These are phyloP conservation scores for Galerucella calmariensis DNA, from an alignment of 2,888 invertebrate species.

Conservation along the genomic window DNA sequence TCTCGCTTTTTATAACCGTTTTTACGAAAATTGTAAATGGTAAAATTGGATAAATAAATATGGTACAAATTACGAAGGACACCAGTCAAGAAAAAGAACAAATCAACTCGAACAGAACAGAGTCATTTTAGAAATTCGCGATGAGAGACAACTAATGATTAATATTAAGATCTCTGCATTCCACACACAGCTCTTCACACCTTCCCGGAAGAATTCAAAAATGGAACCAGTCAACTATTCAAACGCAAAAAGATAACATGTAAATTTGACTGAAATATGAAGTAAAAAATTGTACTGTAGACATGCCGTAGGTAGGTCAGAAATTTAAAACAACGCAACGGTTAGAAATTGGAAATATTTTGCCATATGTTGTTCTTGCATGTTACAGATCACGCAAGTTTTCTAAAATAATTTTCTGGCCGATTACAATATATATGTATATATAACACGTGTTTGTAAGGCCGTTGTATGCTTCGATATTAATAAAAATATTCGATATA, in stretches of 20 bases:
- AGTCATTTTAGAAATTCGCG: no score
- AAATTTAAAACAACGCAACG: conserved; percentile 11
- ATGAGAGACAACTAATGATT: no score
- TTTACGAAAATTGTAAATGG: no score
- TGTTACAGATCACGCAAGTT: conserved; percentile 14
- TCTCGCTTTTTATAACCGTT: no score
- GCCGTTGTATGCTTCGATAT: background rate
- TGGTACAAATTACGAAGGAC: no score
- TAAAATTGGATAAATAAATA: no score
- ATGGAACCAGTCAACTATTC: no score
- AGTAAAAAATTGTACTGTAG: background rate
- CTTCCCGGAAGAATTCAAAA: no score
- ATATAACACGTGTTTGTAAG: background rate
- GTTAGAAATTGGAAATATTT: conserved; percentile 3
- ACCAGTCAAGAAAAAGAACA: no score
- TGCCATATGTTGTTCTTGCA: conserved; percentile 15
- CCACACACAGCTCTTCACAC: no score
- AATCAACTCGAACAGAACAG: no score
- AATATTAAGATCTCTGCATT: no score
- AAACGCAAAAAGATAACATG: background rate
- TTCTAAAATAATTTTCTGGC: conserved; percentile 11
- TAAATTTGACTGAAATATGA: background rate
- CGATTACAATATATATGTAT: background rate
- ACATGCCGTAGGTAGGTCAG: background rate
- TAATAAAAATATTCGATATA: background rate